phyloP scores from a whole-genome alignment of 2,888 invertebrate genomes.

The Habrosyne pyritoides region DNA sequence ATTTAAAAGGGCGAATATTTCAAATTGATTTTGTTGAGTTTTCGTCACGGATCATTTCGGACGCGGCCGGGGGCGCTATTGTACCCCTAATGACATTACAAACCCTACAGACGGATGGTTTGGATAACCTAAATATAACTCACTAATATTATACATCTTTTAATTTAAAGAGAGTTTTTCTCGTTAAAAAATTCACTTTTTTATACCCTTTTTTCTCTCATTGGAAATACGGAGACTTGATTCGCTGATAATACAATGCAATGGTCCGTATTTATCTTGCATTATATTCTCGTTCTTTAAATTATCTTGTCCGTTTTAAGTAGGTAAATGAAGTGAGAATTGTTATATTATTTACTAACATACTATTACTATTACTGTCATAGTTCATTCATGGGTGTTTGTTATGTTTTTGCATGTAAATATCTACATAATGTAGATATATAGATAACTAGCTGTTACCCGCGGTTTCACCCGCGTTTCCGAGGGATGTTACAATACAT shows the following conservation, averaged over 20 bases:
- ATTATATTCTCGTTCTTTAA: constrained; percentile 45
- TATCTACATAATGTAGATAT: no score
- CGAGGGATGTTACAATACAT: no score
- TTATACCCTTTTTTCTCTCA: constrained; percentile 52
- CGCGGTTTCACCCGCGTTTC: no score
- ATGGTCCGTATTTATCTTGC: constrained; percentile 50
- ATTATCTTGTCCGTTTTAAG: constrained; percentile 43
- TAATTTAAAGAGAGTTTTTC: constrained; percentile 51
- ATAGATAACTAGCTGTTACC: no score
- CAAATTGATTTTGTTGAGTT: constrained; percentile 71
- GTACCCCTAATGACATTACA: constrained; percentile 69
- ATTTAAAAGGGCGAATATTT: constrained; percentile 68
- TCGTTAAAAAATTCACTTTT: constrained; percentile 54
- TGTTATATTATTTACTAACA: constrained; percentile 1
- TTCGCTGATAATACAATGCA: constrained; percentile 59
- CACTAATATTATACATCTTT: constrained; percentile 50
- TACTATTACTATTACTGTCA: no score
- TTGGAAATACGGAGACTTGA: constrained; percentile 51
- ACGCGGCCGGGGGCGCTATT: constrained; percentile 47
- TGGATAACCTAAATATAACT: constrained; percentile 63
- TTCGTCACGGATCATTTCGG: constrained; percentile 72
- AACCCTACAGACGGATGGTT: constrained; percentile 49
- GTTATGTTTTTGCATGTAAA: no score
- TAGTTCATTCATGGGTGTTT: no score
- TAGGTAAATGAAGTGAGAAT: constrained; percentile 31